A percentile compares a stretch with the other conserved stretches of the same genome.
Evolutionary conservation across 2,797 vertebrate species (phyloP).

Genomic region (Psittacula echo): DNA sequence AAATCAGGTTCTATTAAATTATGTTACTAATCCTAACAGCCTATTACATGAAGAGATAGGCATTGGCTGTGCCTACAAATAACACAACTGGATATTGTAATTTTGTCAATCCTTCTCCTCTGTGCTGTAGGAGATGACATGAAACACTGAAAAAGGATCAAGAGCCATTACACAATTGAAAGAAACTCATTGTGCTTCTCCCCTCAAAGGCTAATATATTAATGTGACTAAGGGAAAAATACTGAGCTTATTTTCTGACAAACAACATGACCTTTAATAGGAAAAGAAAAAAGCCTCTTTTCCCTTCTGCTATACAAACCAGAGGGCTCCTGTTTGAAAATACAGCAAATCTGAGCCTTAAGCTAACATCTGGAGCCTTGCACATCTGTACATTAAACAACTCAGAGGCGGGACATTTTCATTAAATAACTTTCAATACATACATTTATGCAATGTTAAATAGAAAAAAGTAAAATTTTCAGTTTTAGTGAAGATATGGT

Average conservation of each 20-base stretch:
- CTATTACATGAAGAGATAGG: not conserved
- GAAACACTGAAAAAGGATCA: not conserved
- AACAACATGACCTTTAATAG: slow-evolving; percentile 45
- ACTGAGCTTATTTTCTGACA: slow-evolving; percentile 7
- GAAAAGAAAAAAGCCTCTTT: not conserved
- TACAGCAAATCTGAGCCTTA: not conserved
- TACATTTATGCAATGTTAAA: not conserved
- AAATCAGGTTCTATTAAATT: not conserved
- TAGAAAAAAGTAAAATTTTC: not conserved
- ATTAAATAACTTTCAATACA: not conserved
- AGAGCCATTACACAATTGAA: not conserved
- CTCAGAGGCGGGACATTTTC: not conserved
- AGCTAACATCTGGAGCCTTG: slow-evolving; percentile 29
- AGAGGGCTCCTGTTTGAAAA: slow-evolving; percentile 14
- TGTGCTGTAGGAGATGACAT: not conserved
- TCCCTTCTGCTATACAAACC: not conserved
- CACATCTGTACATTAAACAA: not conserved
- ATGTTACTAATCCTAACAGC: not conserved
- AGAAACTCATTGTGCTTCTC: not conserved
- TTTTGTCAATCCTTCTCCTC: not conserved
- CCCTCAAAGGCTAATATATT: not conserved
- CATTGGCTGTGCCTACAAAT: not conserved
- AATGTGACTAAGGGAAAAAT: not conserved
- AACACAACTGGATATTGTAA: not conserved
- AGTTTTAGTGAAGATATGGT: not conserved